Evolutionary conservation across 2,113 vertebrate species (phyloP), one percentile per base, ranked within the genome.

Genomic region (Nothoprocta pentlandii): DNA sequence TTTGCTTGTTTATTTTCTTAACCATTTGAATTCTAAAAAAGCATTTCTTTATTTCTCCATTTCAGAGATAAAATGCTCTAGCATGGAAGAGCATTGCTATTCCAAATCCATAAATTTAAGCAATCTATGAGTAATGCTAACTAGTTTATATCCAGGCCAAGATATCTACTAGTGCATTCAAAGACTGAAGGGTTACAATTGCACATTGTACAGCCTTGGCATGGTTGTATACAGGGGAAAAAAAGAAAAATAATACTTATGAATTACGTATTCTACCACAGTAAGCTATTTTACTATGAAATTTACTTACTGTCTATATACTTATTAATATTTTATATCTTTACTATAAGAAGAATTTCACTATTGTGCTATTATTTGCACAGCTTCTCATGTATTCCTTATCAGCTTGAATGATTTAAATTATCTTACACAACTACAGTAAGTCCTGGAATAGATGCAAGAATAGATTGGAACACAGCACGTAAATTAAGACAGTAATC

Each of bases 41-140:
- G 2, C 8, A 58, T 49, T 69, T 74, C 4, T 14, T 64, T 89
- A 66, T 77, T 59, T 76, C 41, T 70, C 46, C 32, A 32, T 54
- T 49, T 36, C 4, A 19, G 30, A 54, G 30, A 54, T 28, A 85
- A 63, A 85, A 59, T 59, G 34, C 41, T n/a, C 2, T 39, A 75
- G 41, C 46, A 62, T 4, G 10, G 76, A 80, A 70, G 26, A 71
- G 53, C 39, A 30, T 41, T 0, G 0, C 22, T 0, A 2, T 13
- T 12, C 0, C 0, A 16, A n/a, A 79, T 42, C 15, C 22, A 64
- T 56, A 59, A 54, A 32, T 73, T 64, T 76, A 84, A 81, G 28
- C 53, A 81, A 67, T 22, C 44, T 44, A 7, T 32, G 46, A 87
- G 63, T 69, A 86, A 68, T 4, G 22, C 20, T 76, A 56, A 75